Conservation (phyloP, 2,113 vertebrate genomes). For the Lophotis ruficrista region DNA sequence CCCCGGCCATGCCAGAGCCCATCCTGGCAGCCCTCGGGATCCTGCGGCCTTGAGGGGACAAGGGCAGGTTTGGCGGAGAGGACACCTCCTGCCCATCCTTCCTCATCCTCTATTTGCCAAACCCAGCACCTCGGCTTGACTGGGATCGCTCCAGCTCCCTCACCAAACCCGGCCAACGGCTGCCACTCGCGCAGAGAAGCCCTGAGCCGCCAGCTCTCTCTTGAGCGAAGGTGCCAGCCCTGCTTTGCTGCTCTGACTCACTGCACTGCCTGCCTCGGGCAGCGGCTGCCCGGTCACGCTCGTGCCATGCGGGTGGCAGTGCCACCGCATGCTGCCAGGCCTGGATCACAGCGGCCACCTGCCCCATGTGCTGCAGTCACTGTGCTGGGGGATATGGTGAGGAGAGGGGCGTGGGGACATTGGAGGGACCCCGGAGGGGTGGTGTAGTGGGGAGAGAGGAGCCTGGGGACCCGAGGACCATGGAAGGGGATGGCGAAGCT, state of each 20-base stretch:
- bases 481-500: not conserved
- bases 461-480: not conserved
- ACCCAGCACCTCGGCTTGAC: not conserved
- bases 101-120: not conserved
- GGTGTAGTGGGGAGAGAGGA: not conserved
- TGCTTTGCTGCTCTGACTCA: constrained; percentile 16
- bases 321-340: constrained; percentile 24
- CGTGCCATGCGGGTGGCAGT: constrained; percentile 31
- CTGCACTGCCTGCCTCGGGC: not conserved
- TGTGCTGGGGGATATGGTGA: rapidly evolving
- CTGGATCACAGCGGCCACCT: not conserved
- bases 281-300: constrained; percentile 28
- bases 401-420: not conserved
- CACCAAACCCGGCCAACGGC: not conserved
- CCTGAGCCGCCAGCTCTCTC: not conserved
- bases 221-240: not conserved
- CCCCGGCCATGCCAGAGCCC: not conserved
- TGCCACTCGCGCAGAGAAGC: not conserved
- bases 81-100: not conserved
- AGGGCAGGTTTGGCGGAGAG: not conserved
- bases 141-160: rapidly evolving
- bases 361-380: not conserved
- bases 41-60: rapidly evolving
- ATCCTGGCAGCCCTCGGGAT: not conserved
- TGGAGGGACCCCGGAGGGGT: not conserved